Evolutionary conservation across 2,113 vertebrate genomes (phyloP).

Genomic region (Mormyrus iriodes): DNA sequence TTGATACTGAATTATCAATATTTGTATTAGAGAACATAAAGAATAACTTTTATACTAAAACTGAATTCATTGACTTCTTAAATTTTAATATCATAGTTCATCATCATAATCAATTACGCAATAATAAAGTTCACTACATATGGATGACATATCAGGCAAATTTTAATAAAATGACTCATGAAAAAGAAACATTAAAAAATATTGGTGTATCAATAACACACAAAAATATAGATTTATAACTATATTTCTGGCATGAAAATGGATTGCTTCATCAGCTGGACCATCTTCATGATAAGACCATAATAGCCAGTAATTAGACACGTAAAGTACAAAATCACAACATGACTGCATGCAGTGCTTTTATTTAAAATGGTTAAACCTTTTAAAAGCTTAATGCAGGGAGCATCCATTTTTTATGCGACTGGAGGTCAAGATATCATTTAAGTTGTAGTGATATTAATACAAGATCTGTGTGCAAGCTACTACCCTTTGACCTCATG

Average conservation of each 20-base stretch:
- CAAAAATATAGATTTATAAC: not conserved
- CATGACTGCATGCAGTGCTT: not conserved
- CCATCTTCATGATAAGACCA: not conserved
- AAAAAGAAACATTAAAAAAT: not conserved
- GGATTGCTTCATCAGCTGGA: not conserved
- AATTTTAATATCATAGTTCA: not conserved
- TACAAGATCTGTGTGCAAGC: not conserved
- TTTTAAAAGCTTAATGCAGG: not conserved
- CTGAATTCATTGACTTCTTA: not conserved
- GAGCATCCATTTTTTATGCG: not conserved
- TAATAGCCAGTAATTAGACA: not conserved
- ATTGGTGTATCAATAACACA: not conserved
- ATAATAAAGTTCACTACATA: not conserved
- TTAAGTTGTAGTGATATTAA: not conserved
- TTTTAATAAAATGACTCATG: not conserved
- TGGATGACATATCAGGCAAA: not conserved
- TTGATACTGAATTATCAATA: not conserved
- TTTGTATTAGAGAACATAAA: not conserved
- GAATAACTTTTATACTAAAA: not conserved
- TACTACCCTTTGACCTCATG: not conserved
- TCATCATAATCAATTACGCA: not conserved
- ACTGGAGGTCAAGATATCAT: not conserved
- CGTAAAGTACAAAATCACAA: not conserved
- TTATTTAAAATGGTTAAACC: not conserved
- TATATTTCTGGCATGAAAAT: not conserved